A percentile compares a stretch with the other conserved stretches of the same genome.
Evolutionary conservation across 2,797 vertebrate species (phyloP).

Genomic region (Nyctalus aviator): DNA sequence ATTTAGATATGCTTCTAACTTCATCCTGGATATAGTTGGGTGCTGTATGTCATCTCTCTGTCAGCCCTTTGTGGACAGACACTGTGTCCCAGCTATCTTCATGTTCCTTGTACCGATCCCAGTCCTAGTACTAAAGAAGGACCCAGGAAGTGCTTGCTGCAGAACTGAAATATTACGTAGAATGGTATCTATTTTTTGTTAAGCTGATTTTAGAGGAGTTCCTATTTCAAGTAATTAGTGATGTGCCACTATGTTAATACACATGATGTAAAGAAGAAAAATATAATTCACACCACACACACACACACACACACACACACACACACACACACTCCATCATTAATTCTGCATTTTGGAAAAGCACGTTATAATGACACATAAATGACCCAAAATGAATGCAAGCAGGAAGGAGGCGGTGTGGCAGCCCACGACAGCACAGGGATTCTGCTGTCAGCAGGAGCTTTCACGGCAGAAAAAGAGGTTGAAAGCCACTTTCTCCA

Average conservation of each 20-base stretch:
- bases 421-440: conserved; percentile 77
- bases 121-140: not conserved
- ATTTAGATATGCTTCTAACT: not conserved
- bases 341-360: conserved; percentile 73
- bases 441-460: conserved; percentile 81
- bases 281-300: not conserved
- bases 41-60: not conserved
- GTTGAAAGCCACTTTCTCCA: conserved; percentile 90
- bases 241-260: not conserved
- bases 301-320: not conserved
- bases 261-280: not conserved
- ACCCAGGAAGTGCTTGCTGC: not conserved
- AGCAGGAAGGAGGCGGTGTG: conserved; percentile 72
- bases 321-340: not conserved
- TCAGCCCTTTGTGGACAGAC: not conserved
- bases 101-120: not conserved
- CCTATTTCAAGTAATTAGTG: not conserved
- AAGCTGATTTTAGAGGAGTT: not conserved
- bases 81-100: not conserved
- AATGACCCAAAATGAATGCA: conserved; percentile 81
- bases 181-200: not conserved
- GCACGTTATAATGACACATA: conserved; percentile 79
- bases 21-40: not conserved
- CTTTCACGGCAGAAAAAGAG: conserved; percentile 88
- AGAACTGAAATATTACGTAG: not conserved